phyloP scores from a whole-genome alignment of 2,113 vertebrate species.

The Odontophorus gujanensis region DNA sequence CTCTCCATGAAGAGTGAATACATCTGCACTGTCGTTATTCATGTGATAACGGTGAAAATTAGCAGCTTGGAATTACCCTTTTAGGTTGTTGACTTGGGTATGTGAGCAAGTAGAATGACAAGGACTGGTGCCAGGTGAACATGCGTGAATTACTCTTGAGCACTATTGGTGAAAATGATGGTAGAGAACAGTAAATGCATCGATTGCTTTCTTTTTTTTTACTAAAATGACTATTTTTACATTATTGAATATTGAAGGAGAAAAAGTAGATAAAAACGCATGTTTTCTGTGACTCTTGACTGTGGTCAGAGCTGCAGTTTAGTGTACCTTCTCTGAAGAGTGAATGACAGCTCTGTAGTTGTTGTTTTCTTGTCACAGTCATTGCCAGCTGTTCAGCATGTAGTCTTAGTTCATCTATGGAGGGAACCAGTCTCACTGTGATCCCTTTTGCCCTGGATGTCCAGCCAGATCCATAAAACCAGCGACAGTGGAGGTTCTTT shows the following conservation, averaged over 20 bases:
- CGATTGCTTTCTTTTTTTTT: not conserved
- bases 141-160: not conserved
- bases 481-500: not conserved
- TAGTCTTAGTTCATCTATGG: not conserved
- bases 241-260: not conserved
- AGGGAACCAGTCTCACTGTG: not conserved
- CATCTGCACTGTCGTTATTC: not conserved
- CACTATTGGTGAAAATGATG: not conserved
- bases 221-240: not conserved
- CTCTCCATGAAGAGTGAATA: not conserved
- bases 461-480: not conserved
- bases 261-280: not conserved
- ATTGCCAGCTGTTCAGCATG: not conserved
- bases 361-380: not conserved
- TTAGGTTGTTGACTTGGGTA: slow-evolving; percentile 9
- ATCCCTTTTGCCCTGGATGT: not conserved
- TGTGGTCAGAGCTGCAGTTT: not conserved
- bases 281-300: not conserved
- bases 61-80: not conserved
- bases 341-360: not conserved
- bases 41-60: not conserved
- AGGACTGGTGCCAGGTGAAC: not conserved
- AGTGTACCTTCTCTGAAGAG: not conserved
- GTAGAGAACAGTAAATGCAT: not conserved
- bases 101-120: slow-evolving; percentile 11